A percentile compares a stretch with the other conserved stretches of the same genome.
Conservation (phyloP, 2,797 vertebrate genomes). For the Esox lucius region DNA sequence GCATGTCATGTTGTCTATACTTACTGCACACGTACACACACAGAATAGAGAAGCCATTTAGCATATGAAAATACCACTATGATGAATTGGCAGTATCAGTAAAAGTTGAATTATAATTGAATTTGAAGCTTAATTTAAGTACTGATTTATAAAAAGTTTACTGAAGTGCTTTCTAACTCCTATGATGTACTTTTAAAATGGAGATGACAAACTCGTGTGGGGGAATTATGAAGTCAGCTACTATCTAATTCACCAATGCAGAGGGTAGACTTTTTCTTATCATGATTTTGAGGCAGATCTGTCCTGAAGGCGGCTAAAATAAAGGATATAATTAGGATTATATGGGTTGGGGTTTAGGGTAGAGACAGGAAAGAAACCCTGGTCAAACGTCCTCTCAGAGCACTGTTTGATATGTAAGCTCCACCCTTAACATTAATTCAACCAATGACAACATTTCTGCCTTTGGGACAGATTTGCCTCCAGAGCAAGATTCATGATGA, state of each 20-base stretch:
- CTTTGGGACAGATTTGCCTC: too few species aligned
- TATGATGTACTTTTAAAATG: constrained; percentile 70
- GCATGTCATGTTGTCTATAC: background rate
- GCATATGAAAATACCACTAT: constrained; percentile 64
- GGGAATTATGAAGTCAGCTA: constrained; percentile 60
- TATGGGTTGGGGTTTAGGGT: too few species aligned
- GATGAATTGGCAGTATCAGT: constrained; percentile 74
- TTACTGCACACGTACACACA: constrained; percentile 6
- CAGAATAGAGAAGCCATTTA: constrained; percentile 48
- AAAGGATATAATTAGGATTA: too few species aligned
- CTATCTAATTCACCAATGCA: constrained; percentile 53
- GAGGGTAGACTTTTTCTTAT: too few species aligned
- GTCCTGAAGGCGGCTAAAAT: too few species aligned
- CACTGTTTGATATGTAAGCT: too few species aligned
- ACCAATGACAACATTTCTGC: too few species aligned
- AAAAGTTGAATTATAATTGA: constrained; percentile 57
- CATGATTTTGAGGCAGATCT: too few species aligned
- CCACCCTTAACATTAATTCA: too few species aligned
- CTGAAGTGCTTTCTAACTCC: constrained; percentile 68
- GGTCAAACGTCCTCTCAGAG: background rate
- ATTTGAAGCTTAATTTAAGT: constrained; percentile 78
- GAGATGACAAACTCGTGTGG: constrained; percentile 62
- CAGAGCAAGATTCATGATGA: too few species aligned
- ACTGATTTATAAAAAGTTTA: constrained; percentile 75
- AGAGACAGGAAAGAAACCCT: background rate